These are phyloP conservation scores for Nymphalis polychloros DNA, from an alignment of 2,888 invertebrate genomes.

Conservation along the genomic window DNA sequence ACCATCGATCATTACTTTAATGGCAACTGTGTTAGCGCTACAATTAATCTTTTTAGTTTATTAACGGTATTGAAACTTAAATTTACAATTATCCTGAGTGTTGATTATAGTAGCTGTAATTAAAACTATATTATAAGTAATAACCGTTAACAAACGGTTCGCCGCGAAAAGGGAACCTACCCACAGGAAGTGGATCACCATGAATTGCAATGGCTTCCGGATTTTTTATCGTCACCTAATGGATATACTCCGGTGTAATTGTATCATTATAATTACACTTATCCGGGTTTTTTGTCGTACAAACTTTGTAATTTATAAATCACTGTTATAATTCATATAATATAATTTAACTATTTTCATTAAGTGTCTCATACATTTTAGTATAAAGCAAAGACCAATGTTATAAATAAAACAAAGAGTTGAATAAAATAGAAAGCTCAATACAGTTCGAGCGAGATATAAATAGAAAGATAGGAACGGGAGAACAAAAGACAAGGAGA, in stretches of 20 bases:
- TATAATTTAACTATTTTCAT: neutral
- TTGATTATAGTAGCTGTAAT: slow-evolving; percentile 46
- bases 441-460: slow-evolving; percentile 42
- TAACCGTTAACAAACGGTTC: slow-evolving; percentile 63
- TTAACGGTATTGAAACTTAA: too few species aligned
- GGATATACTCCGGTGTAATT: slow-evolving; percentile 24
- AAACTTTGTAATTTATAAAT: neutral
- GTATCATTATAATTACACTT: slow-evolving; percentile 25
- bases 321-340: neutral
- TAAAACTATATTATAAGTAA: slow-evolving; percentile 47
- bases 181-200: slow-evolving; percentile 61
- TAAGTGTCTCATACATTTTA: neutral
- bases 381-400: slow-evolving; percentile 8
- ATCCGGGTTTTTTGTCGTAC: neutral
- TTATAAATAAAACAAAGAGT: slow-evolving; percentile 26
- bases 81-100: too few species aligned
- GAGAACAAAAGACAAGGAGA: slow-evolving; percentile 48
- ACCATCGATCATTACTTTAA: neutral
- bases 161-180: slow-evolving; percentile 59
- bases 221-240: slow-evolving; percentile 47
- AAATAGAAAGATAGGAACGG: slow-evolving; percentile 46
- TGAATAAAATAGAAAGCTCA: slow-evolving; percentile 39
- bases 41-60: neutral
- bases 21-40: slow-evolving; percentile 4
- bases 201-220: slow-evolving; percentile 62